phyloP scores from a whole-genome alignment of 1,140 invertebrate genomes.

The Papilio glaucus region DNA sequence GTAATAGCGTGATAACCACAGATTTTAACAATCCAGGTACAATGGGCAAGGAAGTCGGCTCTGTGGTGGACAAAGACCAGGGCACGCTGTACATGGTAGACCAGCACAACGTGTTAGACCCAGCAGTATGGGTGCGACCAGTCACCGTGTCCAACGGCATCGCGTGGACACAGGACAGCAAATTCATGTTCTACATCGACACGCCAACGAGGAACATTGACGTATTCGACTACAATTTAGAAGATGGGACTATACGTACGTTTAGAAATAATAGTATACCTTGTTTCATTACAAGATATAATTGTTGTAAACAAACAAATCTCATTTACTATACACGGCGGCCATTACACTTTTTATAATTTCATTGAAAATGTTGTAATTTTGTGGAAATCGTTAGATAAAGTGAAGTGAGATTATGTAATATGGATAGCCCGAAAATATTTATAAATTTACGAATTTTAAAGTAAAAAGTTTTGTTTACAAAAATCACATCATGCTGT shows the following conservation, averaged over 20 bases:
- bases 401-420: too few species aligned
- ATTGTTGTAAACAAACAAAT: too few species aligned
- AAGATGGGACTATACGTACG: conserved; percentile 87
- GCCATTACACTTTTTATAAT: too few species aligned
- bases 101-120: conserved; percentile 60
- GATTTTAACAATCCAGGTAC: conserved; percentile 69
- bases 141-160: conserved; percentile 91
- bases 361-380: too few species aligned
- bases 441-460: too few species aligned
- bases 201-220: conserved; percentile 87
- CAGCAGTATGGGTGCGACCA: conserved; percentile 64
- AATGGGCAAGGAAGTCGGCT: conserved; percentile 72
- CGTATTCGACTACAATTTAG: conserved; percentile 90
- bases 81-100: conserved; percentile 73
- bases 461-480: too few species aligned
- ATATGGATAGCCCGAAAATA: too few species aligned
- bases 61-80: conserved; percentile 61
- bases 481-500: too few species aligned
- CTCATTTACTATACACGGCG: too few species aligned
- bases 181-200: conserved; percentile 92
- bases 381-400: too few species aligned
- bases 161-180: conserved; percentile 89
- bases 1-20: background rate
- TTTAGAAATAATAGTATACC: too few species aligned
- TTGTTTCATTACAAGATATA: too few species aligned